A percentile compares a stretch with the other conserved stretches of the same genome.
Conservation (phyloP, 1,140 invertebrate species). For the Pseudomyrmex concolor region DNA sequence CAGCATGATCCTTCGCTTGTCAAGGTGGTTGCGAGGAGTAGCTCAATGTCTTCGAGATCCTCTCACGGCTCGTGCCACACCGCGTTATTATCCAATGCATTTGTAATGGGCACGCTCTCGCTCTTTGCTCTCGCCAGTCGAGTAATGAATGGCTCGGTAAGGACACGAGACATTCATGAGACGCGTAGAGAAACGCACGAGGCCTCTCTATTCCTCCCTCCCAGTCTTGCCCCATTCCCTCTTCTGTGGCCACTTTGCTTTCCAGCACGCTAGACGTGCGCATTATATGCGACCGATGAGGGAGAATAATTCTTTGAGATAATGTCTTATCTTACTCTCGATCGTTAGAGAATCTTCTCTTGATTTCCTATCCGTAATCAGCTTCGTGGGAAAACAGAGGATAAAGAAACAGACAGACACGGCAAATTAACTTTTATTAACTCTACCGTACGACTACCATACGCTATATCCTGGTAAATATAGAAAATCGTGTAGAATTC, state of each 20-base stretch:
- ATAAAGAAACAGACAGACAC: too few relatives aligned
- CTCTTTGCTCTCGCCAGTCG: slow-evolving; percentile 53
- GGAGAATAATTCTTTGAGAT: slow-evolving; percentile 24
- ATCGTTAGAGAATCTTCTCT: neutral
- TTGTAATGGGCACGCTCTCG: slow-evolving; percentile 68
- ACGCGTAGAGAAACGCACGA: slow-evolving; percentile 62
- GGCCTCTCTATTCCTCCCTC: slow-evolving; percentile 41
- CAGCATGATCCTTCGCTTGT: slow-evolving; percentile 28
- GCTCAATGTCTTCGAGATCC: slow-evolving; percentile 53
- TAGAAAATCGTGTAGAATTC: slow-evolving; percentile 15
- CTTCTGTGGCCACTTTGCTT: slow-evolving; percentile 15
- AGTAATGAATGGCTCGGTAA: slow-evolving; percentile 67
- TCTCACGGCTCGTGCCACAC: slow-evolving; percentile 65
- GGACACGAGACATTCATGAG: slow-evolving; percentile 66
- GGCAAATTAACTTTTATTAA: too few relatives aligned
- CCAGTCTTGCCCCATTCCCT: slow-evolving; percentile 16
- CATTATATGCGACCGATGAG: slow-evolving; percentile 27
- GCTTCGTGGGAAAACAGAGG: neutral
- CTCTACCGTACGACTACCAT: neutral
- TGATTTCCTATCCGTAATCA: neutral
- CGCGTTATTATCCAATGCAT: slow-evolving; percentile 75
- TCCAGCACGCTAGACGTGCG: slow-evolving; percentile 4
- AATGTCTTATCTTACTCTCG: neutral
- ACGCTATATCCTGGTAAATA: slow-evolving; percentile 2
- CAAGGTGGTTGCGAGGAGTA: slow-evolving; percentile 30